These are phyloP conservation scores for Amblyjoppa fuscipennis DNA, from an alignment of 2,888 invertebrate genomes.

Conservation along the genomic window DNA sequence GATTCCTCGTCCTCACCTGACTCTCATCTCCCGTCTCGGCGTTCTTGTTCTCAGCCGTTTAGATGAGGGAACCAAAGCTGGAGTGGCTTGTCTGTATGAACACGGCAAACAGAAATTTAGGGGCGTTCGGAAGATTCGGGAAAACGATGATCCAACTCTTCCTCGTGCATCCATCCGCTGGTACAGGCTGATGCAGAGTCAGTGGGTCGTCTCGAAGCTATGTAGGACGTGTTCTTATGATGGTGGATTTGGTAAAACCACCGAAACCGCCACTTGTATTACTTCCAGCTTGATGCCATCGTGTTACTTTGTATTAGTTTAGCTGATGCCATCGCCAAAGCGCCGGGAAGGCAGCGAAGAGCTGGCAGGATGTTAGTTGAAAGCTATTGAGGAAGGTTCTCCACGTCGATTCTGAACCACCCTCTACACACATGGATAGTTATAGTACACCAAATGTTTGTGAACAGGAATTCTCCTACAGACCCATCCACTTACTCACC, in stretches of 20 bases:
- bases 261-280: no score
- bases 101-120: constrained; percentile 27
- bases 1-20: constrained; percentile 53
- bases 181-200: background rate
- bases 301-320: no score
- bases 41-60: constrained; percentile 18
- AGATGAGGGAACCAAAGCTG: constrained; percentile 25
- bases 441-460: background rate
- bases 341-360: no score
- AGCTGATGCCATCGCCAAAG: background rate
- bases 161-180: background rate
- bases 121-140: background rate
- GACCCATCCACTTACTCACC: constrained; percentile 64
- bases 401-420: background rate
- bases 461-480: constrained; percentile 43
- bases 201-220: background rate
- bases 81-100: background rate
- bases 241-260: background rate
- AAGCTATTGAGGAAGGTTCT: background rate
- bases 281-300: background rate
- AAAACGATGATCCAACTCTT: constrained; percentile 29
- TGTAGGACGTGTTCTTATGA: background rate
- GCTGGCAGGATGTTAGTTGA: no score
- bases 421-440: background rate
- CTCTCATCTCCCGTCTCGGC: constrained; percentile 20